Conservation (phyloP, 2,888 invertebrate species). For the Xylota sylvarum region DNA sequence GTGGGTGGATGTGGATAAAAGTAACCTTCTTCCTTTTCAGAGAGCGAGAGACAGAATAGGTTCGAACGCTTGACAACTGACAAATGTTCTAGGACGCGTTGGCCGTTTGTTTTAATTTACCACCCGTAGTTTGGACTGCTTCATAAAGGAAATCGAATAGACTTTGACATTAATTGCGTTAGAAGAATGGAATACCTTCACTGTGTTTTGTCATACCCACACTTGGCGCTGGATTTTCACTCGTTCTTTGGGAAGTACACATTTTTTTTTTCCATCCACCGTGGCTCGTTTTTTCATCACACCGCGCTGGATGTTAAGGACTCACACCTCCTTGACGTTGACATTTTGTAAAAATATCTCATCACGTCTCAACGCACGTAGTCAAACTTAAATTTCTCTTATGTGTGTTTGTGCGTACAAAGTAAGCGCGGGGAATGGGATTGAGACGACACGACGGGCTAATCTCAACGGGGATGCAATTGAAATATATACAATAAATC, state of each 20-base stretch:
- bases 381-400: constrained; percentile 58
- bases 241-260: constrained; percentile 27
- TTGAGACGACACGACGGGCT: constrained; percentile 16
- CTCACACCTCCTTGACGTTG: constrained; percentile 44
- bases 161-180: constrained; percentile 79
- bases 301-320: constrained; percentile 36
- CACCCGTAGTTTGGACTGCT: constrained; percentile 78
- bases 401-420: constrained; percentile 47
- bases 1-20: constrained; percentile 52
- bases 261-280: constrained; percentile 21
- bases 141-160: constrained; percentile 79
- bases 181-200: constrained; percentile 74
- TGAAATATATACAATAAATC: constrained; percentile 63
- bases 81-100: constrained; percentile 79
- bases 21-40: constrained; percentile 51
- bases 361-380: constrained; percentile 62
- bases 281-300: constrained; percentile 45
- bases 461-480: constrained; percentile 70
- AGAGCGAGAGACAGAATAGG: constrained; percentile 32
- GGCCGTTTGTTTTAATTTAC: constrained; percentile 80
- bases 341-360: constrained; percentile 31
- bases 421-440: constrained; percentile 16
- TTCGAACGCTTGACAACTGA: constrained; percentile 78
- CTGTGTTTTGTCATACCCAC: constrained; percentile 45
- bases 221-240: constrained; percentile 44